Conservation (phyloP, 1,140 invertebrate species). For the Psix sp. region DNA sequence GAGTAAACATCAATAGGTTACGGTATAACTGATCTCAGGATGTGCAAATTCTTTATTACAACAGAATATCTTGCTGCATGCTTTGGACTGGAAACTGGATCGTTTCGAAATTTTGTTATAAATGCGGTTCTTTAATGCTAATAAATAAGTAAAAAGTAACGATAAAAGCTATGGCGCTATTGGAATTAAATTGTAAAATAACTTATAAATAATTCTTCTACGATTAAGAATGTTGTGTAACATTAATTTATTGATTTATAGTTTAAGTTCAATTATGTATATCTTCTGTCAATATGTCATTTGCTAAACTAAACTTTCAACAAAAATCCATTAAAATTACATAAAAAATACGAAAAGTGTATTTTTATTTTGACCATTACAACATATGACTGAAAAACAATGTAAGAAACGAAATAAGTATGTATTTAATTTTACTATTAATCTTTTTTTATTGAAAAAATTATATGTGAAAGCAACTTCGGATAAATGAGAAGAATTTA, state of each 20-base stretch:
- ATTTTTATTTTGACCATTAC: no score
- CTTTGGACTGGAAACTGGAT: conserved; percentile 36
- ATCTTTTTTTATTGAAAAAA: no score
- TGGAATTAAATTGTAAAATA: background rate
- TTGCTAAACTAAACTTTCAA: no score
- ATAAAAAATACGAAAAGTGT: no score
- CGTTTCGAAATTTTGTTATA: conserved; percentile 41
- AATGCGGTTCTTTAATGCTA: conserved; percentile 13
- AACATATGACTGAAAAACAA: no score
- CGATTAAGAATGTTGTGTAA: conserved; percentile 31
- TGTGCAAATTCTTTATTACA: background rate
- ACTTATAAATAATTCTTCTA: background rate
- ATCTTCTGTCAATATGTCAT: conserved; percentile 16
- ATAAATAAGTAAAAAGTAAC: no score
- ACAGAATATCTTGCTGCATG: conserved; percentile 6
- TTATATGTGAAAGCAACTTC: no score
- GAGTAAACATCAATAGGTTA: no score
- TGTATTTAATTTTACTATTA: no score
- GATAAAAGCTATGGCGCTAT: background rate
- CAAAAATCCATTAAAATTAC: background rate
- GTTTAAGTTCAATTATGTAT: conserved; percentile 26
- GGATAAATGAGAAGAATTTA: no score
- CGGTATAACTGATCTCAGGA: background rate
- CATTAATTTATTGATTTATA: conserved; percentile 21
- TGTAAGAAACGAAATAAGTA: no score